Conservation (phyloP, 2,113 vertebrate genomes). For the Anas platyrhynchos region DNA sequence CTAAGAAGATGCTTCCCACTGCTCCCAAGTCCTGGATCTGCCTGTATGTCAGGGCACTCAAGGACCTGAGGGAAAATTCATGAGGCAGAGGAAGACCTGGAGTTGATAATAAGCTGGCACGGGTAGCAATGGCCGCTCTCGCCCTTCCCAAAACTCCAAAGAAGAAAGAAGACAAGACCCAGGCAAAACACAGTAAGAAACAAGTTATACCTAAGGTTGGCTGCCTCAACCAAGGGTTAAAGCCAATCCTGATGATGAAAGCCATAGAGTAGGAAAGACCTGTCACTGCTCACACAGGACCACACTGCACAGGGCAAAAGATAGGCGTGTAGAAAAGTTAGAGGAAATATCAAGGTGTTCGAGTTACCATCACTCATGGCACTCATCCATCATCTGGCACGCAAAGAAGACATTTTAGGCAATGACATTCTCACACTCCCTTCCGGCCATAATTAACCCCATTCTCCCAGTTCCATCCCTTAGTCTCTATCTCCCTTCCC, state of each 20-base stretch:
- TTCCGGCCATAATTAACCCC: neutral
- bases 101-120: neutral
- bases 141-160: neutral
- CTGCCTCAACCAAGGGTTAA: neutral
- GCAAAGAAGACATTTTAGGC: neutral
- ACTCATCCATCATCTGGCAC: neutral
- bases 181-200: neutral
- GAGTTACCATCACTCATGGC: neutral
- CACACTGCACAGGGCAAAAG: neutral
- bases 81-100: neutral
- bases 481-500: neutral
- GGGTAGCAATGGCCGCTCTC: neutral
- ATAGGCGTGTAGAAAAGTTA: neutral
- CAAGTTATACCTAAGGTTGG: neutral
- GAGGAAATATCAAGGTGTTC: neutral
- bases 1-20: neutral
- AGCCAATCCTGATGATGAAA: neutral
- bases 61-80: neutral
- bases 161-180: neutral
- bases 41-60: neutral
- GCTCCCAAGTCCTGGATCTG: neutral
- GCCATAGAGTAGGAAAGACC: neutral
- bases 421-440: neutral
- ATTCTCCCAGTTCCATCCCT: neutral
- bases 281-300: neutral